Conservation (phyloP, 2,888 invertebrate species). For the Noctua janthe region DNA sequence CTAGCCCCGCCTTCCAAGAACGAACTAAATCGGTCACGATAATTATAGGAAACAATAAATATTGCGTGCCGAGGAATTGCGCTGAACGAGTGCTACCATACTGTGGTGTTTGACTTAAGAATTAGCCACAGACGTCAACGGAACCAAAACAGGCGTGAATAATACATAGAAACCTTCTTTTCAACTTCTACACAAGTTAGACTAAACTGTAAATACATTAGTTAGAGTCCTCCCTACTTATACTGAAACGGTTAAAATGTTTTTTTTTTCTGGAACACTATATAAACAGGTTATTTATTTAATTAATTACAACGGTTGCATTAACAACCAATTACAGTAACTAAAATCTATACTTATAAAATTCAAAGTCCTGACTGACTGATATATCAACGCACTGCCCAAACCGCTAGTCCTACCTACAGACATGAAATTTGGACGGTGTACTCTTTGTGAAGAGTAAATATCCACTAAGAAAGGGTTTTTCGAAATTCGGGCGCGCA, state of each 20-base stretch:
- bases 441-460: no score
- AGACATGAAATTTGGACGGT: no score
- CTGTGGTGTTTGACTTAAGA: constrained; percentile 30
- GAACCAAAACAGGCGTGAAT: background rate
- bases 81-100: constrained; percentile 1
- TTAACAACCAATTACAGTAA: no score
- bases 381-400: no score
- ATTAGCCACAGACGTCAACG: constrained; percentile 15
- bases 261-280: background rate
- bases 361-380: no score
- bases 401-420: no score
- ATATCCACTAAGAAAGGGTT: no score
- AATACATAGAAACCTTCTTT: constrained; percentile 1
- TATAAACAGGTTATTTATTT: background rate
- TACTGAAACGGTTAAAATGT: background rate
- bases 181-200: background rate
- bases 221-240: background rate
- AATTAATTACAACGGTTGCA: no score
- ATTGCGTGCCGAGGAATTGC: constrained; percentile 50
- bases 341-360: no score
- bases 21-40: constrained; percentile 45
- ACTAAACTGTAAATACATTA: constrained; percentile 1
- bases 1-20: constrained; percentile 43
- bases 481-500: no score
- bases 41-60: constrained; percentile 64